Evolutionary conservation across 2,888 invertebrate species (phyloP).

Genomic region (Microdon myrmicae): DNA sequence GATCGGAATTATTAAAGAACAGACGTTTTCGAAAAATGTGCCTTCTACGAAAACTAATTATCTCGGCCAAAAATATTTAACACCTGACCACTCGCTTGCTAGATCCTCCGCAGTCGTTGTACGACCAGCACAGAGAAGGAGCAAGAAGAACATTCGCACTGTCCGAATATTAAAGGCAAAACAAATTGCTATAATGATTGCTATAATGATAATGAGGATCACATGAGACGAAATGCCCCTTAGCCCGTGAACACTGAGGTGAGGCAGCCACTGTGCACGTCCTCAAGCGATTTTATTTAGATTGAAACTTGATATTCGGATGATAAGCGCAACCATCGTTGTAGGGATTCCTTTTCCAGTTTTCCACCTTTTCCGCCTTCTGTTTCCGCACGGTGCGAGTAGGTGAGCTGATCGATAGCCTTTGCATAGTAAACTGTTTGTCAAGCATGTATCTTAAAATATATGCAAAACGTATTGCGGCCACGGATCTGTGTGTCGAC

Average conservation of each 20-base stretch:
- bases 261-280: slow-evolving; percentile 37
- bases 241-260: slow-evolving; percentile 15
- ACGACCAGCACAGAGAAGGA: neutral
- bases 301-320: slow-evolving; percentile 66
- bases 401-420: slow-evolving; percentile 61
- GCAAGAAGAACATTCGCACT: slow-evolving; percentile 24
- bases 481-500: slow-evolving; percentile 27
- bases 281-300: slow-evolving; percentile 56
- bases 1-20: too few relatives aligned
- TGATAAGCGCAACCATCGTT: slow-evolving; percentile 58
- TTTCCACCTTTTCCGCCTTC: slow-evolving; percentile 27
- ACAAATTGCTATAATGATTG: slow-evolving; percentile 63
- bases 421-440: slow-evolving; percentile 62
- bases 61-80: slow-evolving; percentile 3
- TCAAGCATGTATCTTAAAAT: slow-evolving; percentile 62
- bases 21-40: too few relatives aligned
- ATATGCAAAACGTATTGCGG: slow-evolving; percentile 51
- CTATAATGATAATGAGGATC: slow-evolving; percentile 66
- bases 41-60: too few relatives aligned
- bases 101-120: slow-evolving; percentile 5
- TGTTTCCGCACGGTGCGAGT: slow-evolving; percentile 32
- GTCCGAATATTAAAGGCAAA: slow-evolving; percentile 51
- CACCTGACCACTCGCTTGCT: slow-evolving; percentile 7
- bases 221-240: slow-evolving; percentile 53
- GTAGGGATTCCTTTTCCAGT: slow-evolving; percentile 49